Percentiles rank a stretch among this genome's conserved stretches.
Evolutionary conservation across 2,797 vertebrate species (phyloP).

Genomic region (Buphagus erythrorhynchus): DNA sequence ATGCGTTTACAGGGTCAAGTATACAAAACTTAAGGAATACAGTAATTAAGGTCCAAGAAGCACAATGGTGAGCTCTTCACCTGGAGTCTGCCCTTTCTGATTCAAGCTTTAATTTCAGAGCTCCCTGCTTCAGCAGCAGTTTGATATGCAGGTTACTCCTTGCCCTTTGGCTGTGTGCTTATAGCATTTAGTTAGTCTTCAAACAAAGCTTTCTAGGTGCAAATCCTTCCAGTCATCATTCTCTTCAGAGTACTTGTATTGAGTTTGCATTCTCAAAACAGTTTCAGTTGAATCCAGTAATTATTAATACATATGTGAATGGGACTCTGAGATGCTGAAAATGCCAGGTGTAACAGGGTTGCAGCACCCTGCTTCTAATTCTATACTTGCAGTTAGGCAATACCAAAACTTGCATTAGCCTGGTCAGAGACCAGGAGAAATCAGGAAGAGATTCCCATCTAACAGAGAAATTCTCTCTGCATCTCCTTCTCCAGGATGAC

Average conservation of each 20-base stretch:
- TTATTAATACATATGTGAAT: neutral
- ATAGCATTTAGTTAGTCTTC: neutral
- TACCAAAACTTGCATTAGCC: neutral
- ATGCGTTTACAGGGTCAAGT: neutral
- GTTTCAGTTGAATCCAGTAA: neutral
- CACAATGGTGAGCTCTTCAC: neutral
- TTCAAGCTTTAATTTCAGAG: neutral
- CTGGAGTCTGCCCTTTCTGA: neutral
- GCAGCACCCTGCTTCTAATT: neutral
- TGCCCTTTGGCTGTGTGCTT: neutral
- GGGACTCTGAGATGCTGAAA: neutral
- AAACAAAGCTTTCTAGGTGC: neutral
- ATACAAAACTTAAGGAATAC: neutral
- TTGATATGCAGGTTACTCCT: neutral
- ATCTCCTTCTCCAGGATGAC: neutral
- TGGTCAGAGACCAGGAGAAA: neutral
- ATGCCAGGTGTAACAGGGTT: neutral
- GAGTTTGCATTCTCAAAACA: neutral
- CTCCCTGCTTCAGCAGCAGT: neutral
- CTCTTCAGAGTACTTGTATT: neutral
- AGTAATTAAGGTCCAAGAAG: neutral
- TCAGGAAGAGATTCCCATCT: neutral
- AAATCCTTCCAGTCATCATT: neutral
- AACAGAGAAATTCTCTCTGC: neutral
- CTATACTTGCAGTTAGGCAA: neutral